A percentile compares a stretch with the other conserved stretches of the same genome.
phyloP scores from a whole-genome alignment of 64 coral and sea anemone genomes.

The Montipora cactus region DNA sequence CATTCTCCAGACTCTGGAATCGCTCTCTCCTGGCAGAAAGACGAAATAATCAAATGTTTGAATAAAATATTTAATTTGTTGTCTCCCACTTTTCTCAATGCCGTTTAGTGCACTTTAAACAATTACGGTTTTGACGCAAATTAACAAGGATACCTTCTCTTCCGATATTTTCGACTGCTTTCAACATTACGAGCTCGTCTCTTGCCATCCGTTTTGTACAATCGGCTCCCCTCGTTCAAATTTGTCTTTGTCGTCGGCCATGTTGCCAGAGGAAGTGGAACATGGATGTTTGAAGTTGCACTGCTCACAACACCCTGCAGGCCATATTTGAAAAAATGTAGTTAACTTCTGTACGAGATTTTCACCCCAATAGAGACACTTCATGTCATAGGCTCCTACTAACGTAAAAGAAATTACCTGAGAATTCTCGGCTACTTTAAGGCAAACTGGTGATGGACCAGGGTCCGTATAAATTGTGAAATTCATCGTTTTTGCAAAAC shows the following conservation, averaged over 20 bases:
- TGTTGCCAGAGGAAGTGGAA: constrained; percentile 14
- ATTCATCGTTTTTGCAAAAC: constrained; percentile 9
- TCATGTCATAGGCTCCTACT: not conserved
- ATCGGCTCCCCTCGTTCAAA: constrained; percentile 42
- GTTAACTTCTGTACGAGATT: not conserved
- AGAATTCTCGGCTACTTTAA: constrained; percentile 16
- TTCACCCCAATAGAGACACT: not conserved
- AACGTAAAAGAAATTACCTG: constrained; percentile 11
- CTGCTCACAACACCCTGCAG: constrained; percentile 8
- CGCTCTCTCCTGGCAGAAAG: constrained; percentile 52
- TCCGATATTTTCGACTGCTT: constrained; percentile 95
- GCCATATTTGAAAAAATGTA: not conserved
- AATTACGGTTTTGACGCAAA: too few species aligned
- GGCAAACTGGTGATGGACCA: not conserved
- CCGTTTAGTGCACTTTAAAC: too few species aligned
- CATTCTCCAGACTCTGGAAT: constrained; percentile 77
- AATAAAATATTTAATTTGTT: not conserved
- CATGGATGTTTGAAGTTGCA: constrained; percentile 4
- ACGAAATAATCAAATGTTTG: not conserved
- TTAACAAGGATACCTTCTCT: constrained; percentile 63
- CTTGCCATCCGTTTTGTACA: constrained; percentile 87
- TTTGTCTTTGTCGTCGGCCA: constrained; percentile 27
- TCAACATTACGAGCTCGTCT: constrained; percentile 90
- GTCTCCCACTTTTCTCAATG: too few species aligned
- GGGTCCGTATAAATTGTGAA: constrained; percentile 40